Evolutionary conservation across 64 coral and sea anemone genomes (phyloP).

Genomic region (Cladopsammia gracilis): DNA sequence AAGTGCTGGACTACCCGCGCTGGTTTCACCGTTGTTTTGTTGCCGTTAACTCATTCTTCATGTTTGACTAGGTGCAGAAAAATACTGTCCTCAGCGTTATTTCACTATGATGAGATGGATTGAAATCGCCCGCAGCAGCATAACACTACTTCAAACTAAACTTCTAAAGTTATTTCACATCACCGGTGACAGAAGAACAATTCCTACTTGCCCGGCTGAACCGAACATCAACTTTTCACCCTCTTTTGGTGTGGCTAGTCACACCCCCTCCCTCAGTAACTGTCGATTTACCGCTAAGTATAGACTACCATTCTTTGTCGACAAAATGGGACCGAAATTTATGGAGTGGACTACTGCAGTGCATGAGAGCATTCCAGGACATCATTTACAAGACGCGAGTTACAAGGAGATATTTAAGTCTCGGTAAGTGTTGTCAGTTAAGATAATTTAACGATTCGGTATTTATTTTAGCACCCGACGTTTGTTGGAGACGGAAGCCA

Average conservation of each 20-base stretch:
- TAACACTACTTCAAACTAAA: slow-evolving; percentile 52
- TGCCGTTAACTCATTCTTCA: neutral
- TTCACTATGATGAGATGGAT: slow-evolving; percentile 78
- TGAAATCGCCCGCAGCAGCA: slow-evolving; percentile 61
- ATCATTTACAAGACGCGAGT: slow-evolving; percentile 66
- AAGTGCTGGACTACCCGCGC: too few relatives aligned
- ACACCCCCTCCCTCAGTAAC: neutral
- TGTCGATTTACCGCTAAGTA: slow-evolving; percentile 53
- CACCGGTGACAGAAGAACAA: slow-evolving; percentile 70
- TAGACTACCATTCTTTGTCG: slow-evolving; percentile 83
- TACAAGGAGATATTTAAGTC: slow-evolving; percentile 16
- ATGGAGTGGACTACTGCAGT: slow-evolving; percentile 73
- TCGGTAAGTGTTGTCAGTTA: neutral
- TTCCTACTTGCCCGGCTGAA: slow-evolving; percentile 62
- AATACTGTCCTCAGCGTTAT: slow-evolving; percentile 78
- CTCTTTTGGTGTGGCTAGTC: slow-evolving; percentile 52
- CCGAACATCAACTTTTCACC: slow-evolving; percentile 57
- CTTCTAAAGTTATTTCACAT: slow-evolving; percentile 45
- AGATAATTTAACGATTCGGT: too few relatives aligned
- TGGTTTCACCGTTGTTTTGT: too few relatives aligned
- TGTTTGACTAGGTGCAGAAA: slow-evolving; percentile 37
- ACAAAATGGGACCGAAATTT: slow-evolving; percentile 78
- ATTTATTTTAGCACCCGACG: too few relatives aligned
- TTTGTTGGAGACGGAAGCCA: too few relatives aligned
- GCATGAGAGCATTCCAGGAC: slow-evolving; percentile 88